phyloP scores from a whole-genome alignment of 2,888 invertebrate species.

The Tortricodes alternella region DNA sequence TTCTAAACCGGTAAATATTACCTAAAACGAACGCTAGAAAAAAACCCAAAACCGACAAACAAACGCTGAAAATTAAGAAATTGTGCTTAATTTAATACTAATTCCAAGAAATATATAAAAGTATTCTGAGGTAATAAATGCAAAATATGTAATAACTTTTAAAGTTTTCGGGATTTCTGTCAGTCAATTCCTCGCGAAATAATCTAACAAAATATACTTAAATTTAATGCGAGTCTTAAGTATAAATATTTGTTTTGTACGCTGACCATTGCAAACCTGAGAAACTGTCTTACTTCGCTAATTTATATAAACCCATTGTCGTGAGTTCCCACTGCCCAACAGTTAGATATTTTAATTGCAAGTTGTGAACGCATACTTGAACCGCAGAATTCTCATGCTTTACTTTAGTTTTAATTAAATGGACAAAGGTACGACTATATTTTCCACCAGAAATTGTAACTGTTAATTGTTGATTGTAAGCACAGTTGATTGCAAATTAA shows the following conservation, averaged over 20 bases:
- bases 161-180: no score
- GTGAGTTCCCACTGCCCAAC: slow-evolving; percentile 71
- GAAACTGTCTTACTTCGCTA: slow-evolving; percentile 64
- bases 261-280: slow-evolving; percentile 50
- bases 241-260: slow-evolving; percentile 10
- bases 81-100: no score
- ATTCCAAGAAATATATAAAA: no score
- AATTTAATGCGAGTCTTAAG: background rate
- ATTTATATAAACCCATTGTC: slow-evolving; percentile 62
- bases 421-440: slow-evolving; percentile 57
- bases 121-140: no score
- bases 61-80: no score
- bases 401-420: slow-evolving; percentile 63
- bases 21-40: no score
- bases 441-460: slow-evolving; percentile 35
- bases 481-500: slow-evolving; percentile 8
- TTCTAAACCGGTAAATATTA: no score
- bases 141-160: no score
- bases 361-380: slow-evolving; percentile 67
- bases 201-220: no score
- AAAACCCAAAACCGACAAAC: no score
- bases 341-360: slow-evolving; percentile 70
- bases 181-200: no score
- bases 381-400: slow-evolving; percentile 65
- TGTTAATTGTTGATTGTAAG: slow-evolving; percentile 14